These are phyloP conservation scores for Aradophagus sp. DNA, from an alignment of 1,140 invertebrate genomes.

Conservation along the genomic window DNA sequence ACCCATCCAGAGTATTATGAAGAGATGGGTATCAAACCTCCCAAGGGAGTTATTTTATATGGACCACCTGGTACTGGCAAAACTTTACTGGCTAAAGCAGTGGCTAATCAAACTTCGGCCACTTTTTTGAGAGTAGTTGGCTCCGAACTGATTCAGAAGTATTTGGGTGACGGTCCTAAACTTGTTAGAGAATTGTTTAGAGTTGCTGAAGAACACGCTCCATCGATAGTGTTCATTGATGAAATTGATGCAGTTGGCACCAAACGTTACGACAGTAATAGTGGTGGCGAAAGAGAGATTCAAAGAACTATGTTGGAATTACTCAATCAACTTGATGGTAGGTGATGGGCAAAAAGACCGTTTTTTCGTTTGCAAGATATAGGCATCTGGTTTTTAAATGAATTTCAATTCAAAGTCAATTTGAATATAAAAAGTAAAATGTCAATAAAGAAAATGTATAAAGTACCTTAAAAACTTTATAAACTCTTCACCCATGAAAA, in stretches of 20 bases:
- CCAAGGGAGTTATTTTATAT: constrained; percentile 99
- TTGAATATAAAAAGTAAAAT: too few species aligned
- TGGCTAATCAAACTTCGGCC: constrained; percentile 99
- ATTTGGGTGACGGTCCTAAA: constrained; percentile 99
- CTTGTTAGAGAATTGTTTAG: constrained; percentile 97
- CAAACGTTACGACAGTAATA: constrained; percentile 99
- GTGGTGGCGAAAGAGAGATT: constrained; percentile 99
- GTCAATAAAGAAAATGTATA: too few species aligned
- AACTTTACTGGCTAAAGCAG: constrained; percentile 98
- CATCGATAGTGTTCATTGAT: constrained; percentile 99
- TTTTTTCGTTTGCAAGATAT: too few species aligned
- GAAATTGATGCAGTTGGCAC: constrained; percentile 99
- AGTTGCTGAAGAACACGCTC: constrained; percentile 99
- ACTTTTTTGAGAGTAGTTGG: constrained; percentile 99
- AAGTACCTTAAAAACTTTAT: too few species aligned
- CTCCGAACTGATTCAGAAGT: constrained; percentile 99
- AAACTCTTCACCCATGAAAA: too few species aligned
- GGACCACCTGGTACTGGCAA: constrained; percentile 99
- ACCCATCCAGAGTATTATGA: constrained; percentile 99
- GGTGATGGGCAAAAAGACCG: too few species aligned
- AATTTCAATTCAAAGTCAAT: too few species aligned
- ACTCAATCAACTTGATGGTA: constrained; percentile 98
- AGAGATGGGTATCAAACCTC: constrained; percentile 99
- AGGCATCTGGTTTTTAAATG: too few species aligned
- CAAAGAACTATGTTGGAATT: constrained; percentile 99